Evolutionary conservation across 2,797 vertebrate genomes (phyloP), one percentile per base, ranked within the genome.

Genomic region (Borostomias antarcticus): DNA sequence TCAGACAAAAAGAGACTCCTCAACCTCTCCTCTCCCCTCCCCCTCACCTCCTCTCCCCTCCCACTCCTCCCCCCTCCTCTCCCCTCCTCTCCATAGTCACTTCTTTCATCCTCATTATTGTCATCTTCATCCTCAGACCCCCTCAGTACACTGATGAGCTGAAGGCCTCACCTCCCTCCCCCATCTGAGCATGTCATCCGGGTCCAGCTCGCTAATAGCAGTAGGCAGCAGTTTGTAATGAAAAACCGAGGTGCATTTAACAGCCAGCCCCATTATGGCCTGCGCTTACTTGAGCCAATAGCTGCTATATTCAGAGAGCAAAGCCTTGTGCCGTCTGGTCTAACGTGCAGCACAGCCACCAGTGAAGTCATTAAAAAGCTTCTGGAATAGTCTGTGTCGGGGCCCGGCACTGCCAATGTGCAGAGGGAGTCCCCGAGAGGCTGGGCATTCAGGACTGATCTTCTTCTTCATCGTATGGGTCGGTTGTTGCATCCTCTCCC

Each of bases 1-100:
- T 82, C 69, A 61, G 66, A 79, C 58, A 70, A 66, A 74, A 17
- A 65, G 66, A 71, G 3, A 15, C 40, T 43, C 40, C 40, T 43
- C 40, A n/a, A n/a, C n/a, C n/a, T n/a, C n/a, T n/a, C 59, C 66
- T 66, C 61, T 70, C 58, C 33, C 70, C 58, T 68, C 58, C 26
- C 40, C 57, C 64, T 68, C 58, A 63, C n/a, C n/a, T n/a, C n/a
- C n/a, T n/a, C n/a, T n/a, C n/a, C n/a, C 60, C 69, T 61, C 40
- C 58, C 25, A 59, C 60, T 72, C 56, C 62, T 52, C 52, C n/a
- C 58, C 51, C 32, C 52, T 9, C 3, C 25, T 30, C 8, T 35
- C 53, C 30, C 35, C 54, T 58, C 30, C 30, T 57, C 54, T 21
- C n/a, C 9, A n/a, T 2, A n/a, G 13, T 33, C 19, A 9, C 56